Conservation (phyloP, 2,797 vertebrate species). For the Brachyrhaphis roseni region DNA sequence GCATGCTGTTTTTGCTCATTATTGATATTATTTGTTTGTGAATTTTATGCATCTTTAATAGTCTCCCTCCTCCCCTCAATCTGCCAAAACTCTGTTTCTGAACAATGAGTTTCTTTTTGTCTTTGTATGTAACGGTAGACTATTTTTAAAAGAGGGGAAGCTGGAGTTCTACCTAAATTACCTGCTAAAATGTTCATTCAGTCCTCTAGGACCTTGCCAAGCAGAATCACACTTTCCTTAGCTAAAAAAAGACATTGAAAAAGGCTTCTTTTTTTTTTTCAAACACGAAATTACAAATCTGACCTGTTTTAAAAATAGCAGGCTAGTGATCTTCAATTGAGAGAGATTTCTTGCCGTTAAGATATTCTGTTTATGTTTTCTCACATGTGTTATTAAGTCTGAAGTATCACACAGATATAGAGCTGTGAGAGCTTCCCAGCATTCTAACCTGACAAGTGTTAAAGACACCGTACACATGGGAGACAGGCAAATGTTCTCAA, state of each 20-base stretch:
- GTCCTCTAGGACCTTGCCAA: not conserved
- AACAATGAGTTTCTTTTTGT: conserved; percentile 28
- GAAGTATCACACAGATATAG: conserved; percentile 32
- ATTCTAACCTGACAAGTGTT: conserved; percentile 56
- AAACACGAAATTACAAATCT: not conserved
- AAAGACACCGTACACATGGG: conserved; percentile 57
- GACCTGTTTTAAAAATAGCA: not conserved
- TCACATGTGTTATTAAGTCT: conserved; percentile 34
- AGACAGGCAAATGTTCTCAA: conserved; percentile 41
- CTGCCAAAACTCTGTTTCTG: conserved; percentile 32
- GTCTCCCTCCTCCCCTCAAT: not conserved
- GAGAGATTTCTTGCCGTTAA: not conserved
- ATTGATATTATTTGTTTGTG: conserved; percentile 12
- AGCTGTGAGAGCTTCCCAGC: conserved; percentile 30
- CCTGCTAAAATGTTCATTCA: conserved; percentile 26
- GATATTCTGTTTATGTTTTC: conserved; percentile 26
- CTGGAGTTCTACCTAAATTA: conserved; percentile 28
- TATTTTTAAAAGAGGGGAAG: conserved; percentile 1
- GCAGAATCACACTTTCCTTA: not conserved
- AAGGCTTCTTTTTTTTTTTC: not conserved
- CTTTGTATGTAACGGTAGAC: conserved; percentile 12
- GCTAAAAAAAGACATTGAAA: not conserved
- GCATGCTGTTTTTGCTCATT: conserved; percentile 26
- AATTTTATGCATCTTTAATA: conserved; percentile 11
- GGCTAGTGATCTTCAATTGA: not conserved